Conservation (phyloP, 2,888 invertebrate species). For the Eustalomyia histrio region DNA sequence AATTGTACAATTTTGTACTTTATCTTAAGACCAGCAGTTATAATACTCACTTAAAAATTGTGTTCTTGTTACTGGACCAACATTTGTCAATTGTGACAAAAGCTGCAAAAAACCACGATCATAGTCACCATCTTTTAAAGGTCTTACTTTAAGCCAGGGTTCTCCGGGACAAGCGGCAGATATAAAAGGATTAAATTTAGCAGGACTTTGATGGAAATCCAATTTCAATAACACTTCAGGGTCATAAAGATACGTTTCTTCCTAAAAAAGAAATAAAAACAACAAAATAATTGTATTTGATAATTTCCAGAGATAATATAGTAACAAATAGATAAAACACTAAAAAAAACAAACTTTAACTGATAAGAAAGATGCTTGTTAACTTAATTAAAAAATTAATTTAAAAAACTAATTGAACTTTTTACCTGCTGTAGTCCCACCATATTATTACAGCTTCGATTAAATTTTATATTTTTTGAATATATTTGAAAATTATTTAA, state of each 20-base stretch:
- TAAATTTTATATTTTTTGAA: conserved; percentile 19
- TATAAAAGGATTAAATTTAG: conserved; percentile 85
- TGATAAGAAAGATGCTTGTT: conserved; percentile 7
- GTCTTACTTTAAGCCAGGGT: conserved; percentile 87
- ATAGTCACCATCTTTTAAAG: conserved; percentile 89
- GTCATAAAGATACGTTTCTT: conserved; percentile 83
- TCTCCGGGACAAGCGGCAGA: conserved; percentile 87
- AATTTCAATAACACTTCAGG: conserved; percentile 84
- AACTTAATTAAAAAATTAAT: neutral
- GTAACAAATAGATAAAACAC: neutral
- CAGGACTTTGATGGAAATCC: conserved; percentile 84
- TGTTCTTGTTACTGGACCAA: conserved; percentile 88
- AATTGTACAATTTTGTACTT: no score
- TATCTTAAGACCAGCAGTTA: no score
- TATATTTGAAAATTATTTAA: conserved; percentile 34
- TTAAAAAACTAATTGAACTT: conserved; percentile 10
- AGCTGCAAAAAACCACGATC: conserved; percentile 91
- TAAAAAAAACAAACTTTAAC: conserved; percentile 7
- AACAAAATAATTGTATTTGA: neutral
- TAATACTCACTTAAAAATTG: conserved; percentile 90
- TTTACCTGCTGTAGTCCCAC: conserved; percentile 50
- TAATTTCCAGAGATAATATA: neutral
- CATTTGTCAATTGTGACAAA: conserved; percentile 90
- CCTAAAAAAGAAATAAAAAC: conserved; percentile 77
- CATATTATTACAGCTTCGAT: conserved; percentile 54